These are phyloP conservation scores for Psilopsiagon aurifrons DNA, from an alignment of 2,113 vertebrate species.

Conservation along the genomic window DNA sequence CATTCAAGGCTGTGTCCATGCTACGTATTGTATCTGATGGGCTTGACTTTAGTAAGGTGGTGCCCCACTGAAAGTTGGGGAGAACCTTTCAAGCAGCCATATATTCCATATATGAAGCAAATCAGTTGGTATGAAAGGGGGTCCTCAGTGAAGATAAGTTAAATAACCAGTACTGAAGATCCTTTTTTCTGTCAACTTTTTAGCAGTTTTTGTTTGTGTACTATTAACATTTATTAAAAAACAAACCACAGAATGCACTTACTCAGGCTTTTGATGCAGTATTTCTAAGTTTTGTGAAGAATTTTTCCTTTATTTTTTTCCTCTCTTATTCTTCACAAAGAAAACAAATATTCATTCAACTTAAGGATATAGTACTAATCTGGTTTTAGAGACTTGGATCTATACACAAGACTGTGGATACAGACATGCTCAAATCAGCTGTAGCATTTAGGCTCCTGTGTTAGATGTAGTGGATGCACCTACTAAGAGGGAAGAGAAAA, in stretches of 20 bases:
- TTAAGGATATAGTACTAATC: background rate
- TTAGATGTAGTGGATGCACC: background rate
- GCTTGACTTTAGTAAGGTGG: background rate
- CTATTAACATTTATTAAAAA: background rate
- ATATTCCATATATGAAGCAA: background rate
- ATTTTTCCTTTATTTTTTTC: rapidly evolving
- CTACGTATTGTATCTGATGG: background rate
- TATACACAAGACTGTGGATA: background rate
- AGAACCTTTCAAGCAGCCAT: background rate
- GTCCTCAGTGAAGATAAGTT: background rate
- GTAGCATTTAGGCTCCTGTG: background rate
- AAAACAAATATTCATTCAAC: background rate
- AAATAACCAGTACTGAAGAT: background rate
- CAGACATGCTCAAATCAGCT: background rate
- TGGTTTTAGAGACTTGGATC: background rate
- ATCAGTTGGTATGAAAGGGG: background rate
- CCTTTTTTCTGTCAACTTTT: background rate
- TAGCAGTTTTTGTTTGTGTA: background rate
- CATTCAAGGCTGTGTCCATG: background rate
- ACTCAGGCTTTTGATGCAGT: background rate
- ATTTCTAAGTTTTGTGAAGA: background rate
- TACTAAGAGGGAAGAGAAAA: background rate
- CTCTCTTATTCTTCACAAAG: background rate
- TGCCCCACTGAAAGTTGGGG: background rate
- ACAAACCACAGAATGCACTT: background rate